These are phyloP conservation scores for Anhinga anhinga DNA, from an alignment of 2,113 vertebrate species.

Conservation along the genomic window DNA sequence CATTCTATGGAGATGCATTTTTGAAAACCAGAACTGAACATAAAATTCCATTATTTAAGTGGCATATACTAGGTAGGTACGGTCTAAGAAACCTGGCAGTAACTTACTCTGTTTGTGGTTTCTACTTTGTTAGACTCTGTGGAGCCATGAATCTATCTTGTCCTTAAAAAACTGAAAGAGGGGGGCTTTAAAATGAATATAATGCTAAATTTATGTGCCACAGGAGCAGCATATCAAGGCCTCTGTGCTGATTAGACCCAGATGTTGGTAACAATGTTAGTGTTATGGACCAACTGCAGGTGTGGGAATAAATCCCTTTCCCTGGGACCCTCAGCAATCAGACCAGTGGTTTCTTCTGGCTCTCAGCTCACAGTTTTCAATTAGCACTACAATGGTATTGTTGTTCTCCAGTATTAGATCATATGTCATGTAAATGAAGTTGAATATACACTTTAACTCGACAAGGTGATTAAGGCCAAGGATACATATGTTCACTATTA, in stretches of 20 bases:
- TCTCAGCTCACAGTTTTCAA: constrained; percentile 76
- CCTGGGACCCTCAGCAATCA: constrained; percentile 77
- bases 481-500: constrained; percentile 81
- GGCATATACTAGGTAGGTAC: constrained; percentile 60
- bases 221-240: constrained; percentile 77
- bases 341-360: constrained; percentile 76
- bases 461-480: constrained; percentile 82
- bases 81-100: constrained; percentile 66
- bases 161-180: constrained; percentile 80
- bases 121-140: constrained; percentile 81
- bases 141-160: constrained; percentile 88
- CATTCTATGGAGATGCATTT: constrained; percentile 38
- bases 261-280: constrained; percentile 84
- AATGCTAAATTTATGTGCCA: constrained; percentile 83
- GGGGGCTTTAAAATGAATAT: constrained; percentile 77
- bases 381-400: constrained; percentile 82
- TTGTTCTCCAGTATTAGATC: constrained; percentile 83
- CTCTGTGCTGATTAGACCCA: constrained; percentile 81
- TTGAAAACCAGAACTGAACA: constrained; percentile 54
- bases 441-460: constrained; percentile 78
- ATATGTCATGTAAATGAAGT: constrained; percentile 82
- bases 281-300: constrained; percentile 82
- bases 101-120: constrained; percentile 78
- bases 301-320: constrained; percentile 81
- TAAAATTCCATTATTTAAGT: constrained; percentile 76